Percentiles rank a stretch among this genome's conserved stretches.
phyloP scores from a whole-genome alignment of 2,113 vertebrate genomes.

The Bos taurus region DNA sequence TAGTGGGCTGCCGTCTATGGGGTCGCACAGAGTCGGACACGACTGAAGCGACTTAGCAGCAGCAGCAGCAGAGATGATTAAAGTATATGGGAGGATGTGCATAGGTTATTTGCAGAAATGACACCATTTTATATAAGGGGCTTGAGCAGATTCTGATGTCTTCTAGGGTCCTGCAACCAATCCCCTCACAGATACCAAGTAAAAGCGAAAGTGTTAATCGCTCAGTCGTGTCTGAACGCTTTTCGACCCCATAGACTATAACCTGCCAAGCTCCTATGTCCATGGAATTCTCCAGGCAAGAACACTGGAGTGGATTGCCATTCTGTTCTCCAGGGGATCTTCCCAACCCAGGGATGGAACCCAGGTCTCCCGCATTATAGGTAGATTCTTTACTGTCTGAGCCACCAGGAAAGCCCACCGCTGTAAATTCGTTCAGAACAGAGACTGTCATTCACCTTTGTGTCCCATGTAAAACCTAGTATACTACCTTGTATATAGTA shows the following conservation, averaged over 20 bases:
- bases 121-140: not conserved
- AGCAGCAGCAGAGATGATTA: not conserved
- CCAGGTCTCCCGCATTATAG: not conserved
- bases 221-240: accelerated
- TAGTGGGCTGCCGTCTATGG: too few species aligned
- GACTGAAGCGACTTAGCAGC: too few species aligned
- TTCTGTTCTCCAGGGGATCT: not conserved
- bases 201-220: not conserved
- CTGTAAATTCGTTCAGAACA: not conserved
- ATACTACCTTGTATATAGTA: not conserved
- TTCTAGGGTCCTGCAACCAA: not conserved
- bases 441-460: not conserved
- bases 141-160: not conserved
- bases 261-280: not conserved
- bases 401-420: not conserved
- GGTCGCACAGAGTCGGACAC: too few species aligned
- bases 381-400: not conserved
- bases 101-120: not conserved
- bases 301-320: not conserved
- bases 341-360: not conserved
- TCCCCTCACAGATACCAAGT: not conserved
- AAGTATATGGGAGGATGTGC: not conserved
- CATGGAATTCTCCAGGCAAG: not conserved
- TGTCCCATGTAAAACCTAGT: not conserved
- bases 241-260: not conserved